These are phyloP conservation scores for Ia io DNA, from an alignment of 2,113 vertebrate species.

Conservation along the genomic window DNA sequence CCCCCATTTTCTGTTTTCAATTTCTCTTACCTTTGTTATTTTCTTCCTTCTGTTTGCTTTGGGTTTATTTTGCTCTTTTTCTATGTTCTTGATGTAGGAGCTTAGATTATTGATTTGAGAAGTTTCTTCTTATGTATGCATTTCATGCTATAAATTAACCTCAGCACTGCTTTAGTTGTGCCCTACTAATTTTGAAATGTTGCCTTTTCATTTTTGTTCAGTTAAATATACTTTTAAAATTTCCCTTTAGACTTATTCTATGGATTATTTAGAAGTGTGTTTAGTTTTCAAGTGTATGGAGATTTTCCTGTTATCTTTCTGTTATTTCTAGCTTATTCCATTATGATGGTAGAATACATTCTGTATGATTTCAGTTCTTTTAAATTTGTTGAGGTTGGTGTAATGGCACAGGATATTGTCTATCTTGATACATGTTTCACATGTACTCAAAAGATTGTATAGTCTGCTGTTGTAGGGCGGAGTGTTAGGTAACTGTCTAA, in stretches of 20 bases:
- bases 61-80: background rate
- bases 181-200: background rate
- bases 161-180: background rate
- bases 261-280: background rate
- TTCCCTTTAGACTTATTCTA: background rate
- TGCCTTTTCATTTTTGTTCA: background rate
- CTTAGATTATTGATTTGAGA: background rate
- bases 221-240: background rate
- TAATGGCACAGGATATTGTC: background rate
- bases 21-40: background rate
- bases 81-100: background rate
- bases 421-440: background rate
- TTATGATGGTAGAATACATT: background rate
- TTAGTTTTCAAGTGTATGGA: background rate
- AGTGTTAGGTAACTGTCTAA: background rate
- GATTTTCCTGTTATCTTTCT: background rate
- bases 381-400: background rate
- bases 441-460: background rate
- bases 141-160: background rate
- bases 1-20: background rate
- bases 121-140: background rate
- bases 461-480: background rate
- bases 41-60: slow-evolving; percentile 19
- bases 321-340: slow-evolving; percentile 8
- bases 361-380: background rate